phyloP scores from a whole-genome alignment of 2,113 vertebrate species.

The Brachirus orientalis region DNA sequence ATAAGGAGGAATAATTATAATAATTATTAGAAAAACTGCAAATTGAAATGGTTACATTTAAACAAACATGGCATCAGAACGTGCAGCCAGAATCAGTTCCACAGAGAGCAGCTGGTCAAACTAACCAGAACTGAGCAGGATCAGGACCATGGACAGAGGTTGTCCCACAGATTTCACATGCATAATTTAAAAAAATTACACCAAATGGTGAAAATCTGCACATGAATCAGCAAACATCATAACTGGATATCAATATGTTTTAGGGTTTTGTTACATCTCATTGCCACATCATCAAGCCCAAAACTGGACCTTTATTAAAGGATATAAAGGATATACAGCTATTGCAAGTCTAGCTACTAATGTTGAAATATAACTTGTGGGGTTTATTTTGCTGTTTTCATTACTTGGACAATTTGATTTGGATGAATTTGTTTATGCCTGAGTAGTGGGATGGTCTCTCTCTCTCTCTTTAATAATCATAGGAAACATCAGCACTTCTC shows the following conservation, averaged over 20 bases:
- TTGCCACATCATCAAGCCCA: too few species aligned
- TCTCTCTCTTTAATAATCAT: constrained; percentile 54
- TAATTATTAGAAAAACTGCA: too few species aligned
- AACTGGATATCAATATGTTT: too few species aligned
- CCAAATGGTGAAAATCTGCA: too few species aligned
- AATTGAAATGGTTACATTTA: too few species aligned
- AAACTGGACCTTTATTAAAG: too few species aligned
- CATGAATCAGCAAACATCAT: too few species aligned
- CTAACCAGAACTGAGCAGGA: background rate
- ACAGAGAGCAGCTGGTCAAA: constrained; percentile 11
- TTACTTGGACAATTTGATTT: constrained; percentile 50
- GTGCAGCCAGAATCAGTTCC: constrained; percentile 22
- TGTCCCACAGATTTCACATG: background rate
- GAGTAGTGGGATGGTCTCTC: background rate
- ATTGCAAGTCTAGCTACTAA: background rate
- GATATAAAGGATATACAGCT: too few species aligned
- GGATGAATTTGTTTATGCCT: constrained; percentile 55
- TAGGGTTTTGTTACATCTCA: too few species aligned
- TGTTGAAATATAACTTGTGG: constrained; percentile 4
- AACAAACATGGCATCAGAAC: too few species aligned
- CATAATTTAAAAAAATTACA: too few species aligned
- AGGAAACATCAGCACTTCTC: constrained; percentile 56
- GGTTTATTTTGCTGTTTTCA: constrained; percentile 38
- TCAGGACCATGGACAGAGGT: constrained; percentile 34
- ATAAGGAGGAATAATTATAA: too few species aligned